Percentiles rank a stretch among this genome's conserved stretches.
Evolutionary conservation across 1,140 invertebrate species (phyloP).

Genomic region (Saxidomus purpurata): DNA sequence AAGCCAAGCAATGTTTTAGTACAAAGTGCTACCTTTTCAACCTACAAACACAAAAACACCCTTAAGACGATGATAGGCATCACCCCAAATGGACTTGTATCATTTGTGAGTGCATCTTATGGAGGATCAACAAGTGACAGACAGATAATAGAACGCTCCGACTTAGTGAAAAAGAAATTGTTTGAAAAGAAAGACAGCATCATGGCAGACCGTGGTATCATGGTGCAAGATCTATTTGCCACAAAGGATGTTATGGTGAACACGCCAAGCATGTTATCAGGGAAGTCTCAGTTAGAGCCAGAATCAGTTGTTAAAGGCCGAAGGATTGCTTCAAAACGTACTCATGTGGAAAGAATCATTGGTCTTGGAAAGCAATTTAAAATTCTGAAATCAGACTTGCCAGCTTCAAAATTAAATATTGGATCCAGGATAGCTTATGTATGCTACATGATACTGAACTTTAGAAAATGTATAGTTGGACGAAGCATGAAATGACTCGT

Average conservation of each 20-base stretch:
- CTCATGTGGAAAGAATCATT: conserved; percentile 67
- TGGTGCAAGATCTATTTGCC: conserved; percentile 71
- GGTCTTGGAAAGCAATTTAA: conserved; percentile 8
- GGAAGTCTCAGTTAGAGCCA: conserved; percentile 65
- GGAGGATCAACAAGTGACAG: conserved; percentile 19
- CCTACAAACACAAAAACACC: conserved; percentile 40
- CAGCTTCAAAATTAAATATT: conserved; percentile 33
- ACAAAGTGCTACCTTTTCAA: neutral
- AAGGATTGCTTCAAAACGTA: conserved; percentile 44
- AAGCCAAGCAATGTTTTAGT: conserved; percentile 39
- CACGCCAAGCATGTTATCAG: conserved; percentile 71
- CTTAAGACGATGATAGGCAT: neutral
- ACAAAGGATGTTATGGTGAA: conserved; percentile 67
- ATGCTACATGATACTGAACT: conserved; percentile 65
- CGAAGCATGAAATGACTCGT: conserved; percentile 45
- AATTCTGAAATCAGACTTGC: conserved; percentile 59
- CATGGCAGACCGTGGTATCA: conserved; percentile 72
- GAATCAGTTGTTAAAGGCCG: conserved; percentile 11
- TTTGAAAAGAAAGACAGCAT: conserved; percentile 62
- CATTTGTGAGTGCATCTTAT: neutral
- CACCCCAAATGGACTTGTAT: neutral
- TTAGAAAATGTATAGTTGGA: conserved; percentile 64
- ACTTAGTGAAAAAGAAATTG: conserved; percentile 8
- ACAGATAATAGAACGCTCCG: conserved; percentile 5
- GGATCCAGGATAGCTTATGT: conserved; percentile 62